Conservation (phyloP, 2,797 vertebrate species). For the Anguilla obscura region DNA sequence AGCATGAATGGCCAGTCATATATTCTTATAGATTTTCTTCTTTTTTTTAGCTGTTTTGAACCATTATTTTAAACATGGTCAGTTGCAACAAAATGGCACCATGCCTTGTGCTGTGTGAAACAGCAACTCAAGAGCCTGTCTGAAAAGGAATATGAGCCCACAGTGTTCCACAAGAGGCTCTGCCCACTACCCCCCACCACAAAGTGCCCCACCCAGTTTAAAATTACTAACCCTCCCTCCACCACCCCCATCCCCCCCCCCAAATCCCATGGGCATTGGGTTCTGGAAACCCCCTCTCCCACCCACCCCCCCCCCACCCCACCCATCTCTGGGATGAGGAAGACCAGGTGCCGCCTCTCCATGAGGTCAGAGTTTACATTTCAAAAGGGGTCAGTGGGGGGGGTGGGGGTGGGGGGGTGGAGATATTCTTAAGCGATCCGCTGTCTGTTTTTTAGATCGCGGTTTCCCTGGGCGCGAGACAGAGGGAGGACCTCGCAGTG, state of each 20-base stretch:
- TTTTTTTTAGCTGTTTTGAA: background rate
- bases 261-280: background rate
- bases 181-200: background rate
- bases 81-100: background rate
- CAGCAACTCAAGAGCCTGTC: background rate
- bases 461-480: background rate
- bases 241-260: background rate
- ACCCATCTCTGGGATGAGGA: background rate
- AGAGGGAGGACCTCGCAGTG: background rate
- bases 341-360: background rate
- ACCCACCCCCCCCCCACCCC: background rate
- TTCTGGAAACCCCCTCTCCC: background rate
- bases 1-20: background rate
- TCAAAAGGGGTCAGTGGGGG: background rate
- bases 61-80: background rate
- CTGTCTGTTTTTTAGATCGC: background rate
- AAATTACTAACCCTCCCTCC: background rate
- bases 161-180: conserved; percentile 28
- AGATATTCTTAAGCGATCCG: too few relatives aligned
- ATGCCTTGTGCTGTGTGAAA: background rate
- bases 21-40: background rate
- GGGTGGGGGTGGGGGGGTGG: background rate
- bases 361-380: conserved; percentile 3
- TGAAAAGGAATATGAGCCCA: conserved; percentile 2
- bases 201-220: background rate